These are phyloP conservation scores for Phylloscopus trochiloides DNA, from an alignment of 2,113 vertebrate species.

Conservation along the genomic window DNA sequence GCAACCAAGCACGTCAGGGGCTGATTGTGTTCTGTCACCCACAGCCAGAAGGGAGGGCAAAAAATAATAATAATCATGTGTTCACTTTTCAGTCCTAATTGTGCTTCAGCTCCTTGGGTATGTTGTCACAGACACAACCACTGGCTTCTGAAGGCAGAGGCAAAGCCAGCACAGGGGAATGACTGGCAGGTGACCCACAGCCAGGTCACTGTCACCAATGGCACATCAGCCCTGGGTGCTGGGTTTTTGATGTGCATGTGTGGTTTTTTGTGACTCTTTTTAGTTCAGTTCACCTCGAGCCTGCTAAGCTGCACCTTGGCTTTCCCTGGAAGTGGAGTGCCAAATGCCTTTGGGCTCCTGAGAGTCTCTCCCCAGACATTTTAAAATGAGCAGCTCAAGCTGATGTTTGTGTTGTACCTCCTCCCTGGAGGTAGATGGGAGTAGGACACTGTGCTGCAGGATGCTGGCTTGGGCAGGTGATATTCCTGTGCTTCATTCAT, in stretches of 20 bases:
- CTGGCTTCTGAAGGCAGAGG: neutral
- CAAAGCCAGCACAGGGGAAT: rapidly evolving
- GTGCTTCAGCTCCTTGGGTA: conserved; percentile 15
- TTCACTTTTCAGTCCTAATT: conserved; percentile 72
- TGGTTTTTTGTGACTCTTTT: neutral
- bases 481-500: neutral
- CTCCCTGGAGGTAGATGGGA: rapidly evolving
- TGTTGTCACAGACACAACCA: neutral
- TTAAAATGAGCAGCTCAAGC: neutral
- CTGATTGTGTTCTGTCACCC: conserved; percentile 72
- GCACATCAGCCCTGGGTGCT: rapidly evolving
- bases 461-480: rapidly evolving
- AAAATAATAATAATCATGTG: conserved; percentile 73
- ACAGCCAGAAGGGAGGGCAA: conserved; percentile 56
- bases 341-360: neutral
- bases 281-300: neutral
- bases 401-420: neutral
- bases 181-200: neutral
- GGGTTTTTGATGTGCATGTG: rapidly evolving
- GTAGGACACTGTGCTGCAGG: neutral
- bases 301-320: neutral
- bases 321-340: neutral
- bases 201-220: rapidly evolving
- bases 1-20: conserved; percentile 74
- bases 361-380: neutral